phyloP scores from a whole-genome alignment of 2,888 invertebrate species.

The Dolichopus griseipennis region DNA sequence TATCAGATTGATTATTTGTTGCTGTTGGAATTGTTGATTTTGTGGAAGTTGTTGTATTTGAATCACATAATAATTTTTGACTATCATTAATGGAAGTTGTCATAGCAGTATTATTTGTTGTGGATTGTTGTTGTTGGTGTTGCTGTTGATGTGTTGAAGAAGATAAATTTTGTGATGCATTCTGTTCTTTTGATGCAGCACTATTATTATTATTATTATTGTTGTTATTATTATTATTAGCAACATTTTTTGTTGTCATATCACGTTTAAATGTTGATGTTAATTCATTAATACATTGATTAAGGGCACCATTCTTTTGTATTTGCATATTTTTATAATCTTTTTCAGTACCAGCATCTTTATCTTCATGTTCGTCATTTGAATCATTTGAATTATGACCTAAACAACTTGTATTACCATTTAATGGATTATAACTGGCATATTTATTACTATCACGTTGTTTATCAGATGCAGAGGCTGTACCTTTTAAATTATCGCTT shows the following conservation, averaged over 20 bases:
- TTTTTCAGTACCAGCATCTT: slow-evolving; percentile 39
- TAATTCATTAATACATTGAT: slow-evolving; percentile 63
- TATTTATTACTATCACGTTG: slow-evolving; percentile 24
- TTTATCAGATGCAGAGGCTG: slow-evolving; percentile 9
- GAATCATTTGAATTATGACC: slow-evolving; percentile 25
- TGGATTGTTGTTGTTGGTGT: slow-evolving; percentile 23
- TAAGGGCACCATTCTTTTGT: slow-evolving; percentile 39
- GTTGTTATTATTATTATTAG: slow-evolving; percentile 25
- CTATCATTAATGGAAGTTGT: slow-evolving; percentile 31
- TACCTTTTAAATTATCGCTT: slow-evolving; percentile 8
- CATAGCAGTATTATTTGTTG: slow-evolving; percentile 18
- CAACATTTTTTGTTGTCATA: slow-evolving; percentile 40
- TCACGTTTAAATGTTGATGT: slow-evolving; percentile 50
- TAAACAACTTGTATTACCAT: slow-evolving; percentile 20
- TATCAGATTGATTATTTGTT: slow-evolving; percentile 10
- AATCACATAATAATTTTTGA: slow-evolving; percentile 20
- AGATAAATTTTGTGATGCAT: slow-evolving; percentile 22
- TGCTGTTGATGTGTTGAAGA: slow-evolving; percentile 5
- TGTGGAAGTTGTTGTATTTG: background rate
- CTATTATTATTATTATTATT: too few species aligned
- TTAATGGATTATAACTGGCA: slow-evolving; percentile 21
- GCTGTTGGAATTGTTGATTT: background rate
- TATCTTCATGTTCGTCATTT: slow-evolving; percentile 33
- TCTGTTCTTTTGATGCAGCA: too few species aligned
- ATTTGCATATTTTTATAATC: slow-evolving; percentile 32